A percentile compares a stretch with the other conserved stretches of the same genome.
These are phyloP conservation scores for Tenodera sinensis DNA, from an alignment of 2,888 invertebrate genomes.

Conservation along the genomic window DNA sequence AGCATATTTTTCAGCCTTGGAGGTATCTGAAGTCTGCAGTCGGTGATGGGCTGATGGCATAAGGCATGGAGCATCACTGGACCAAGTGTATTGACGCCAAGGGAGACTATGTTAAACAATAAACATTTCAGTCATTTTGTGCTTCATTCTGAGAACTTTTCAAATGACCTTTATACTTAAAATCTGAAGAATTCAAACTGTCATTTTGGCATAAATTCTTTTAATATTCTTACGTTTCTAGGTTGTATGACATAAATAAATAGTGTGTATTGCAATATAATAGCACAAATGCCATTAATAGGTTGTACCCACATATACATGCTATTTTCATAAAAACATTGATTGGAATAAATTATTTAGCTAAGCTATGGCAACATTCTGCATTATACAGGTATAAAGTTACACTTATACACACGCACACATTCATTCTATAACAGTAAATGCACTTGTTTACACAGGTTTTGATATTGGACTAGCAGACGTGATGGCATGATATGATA, in stretches of 20 bases:
- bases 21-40: too few relatives aligned
- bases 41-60: too few relatives aligned
- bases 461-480: background rate
- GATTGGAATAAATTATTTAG: background rate
- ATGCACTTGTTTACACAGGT: background rate
- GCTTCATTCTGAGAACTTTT: too few relatives aligned
- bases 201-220: background rate
- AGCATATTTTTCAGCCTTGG: too few relatives aligned
- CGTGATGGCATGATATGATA: background rate
- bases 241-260: background rate
- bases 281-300: background rate
- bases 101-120: too few relatives aligned
- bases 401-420: background rate
- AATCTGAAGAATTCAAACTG: background rate
- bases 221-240: background rate
- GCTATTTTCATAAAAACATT: background rate
- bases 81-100: too few relatives aligned
- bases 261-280: background rate
- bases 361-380: background rate
- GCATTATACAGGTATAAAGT: background rate
- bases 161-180: background rate
- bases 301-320: background rate
- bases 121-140: too few relatives aligned
- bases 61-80: too few relatives aligned
- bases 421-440: background rate